These are phyloP conservation scores for Drosophila kanapiae DNA, from an alignment of 1,140 invertebrate species.

Conservation along the genomic window DNA sequence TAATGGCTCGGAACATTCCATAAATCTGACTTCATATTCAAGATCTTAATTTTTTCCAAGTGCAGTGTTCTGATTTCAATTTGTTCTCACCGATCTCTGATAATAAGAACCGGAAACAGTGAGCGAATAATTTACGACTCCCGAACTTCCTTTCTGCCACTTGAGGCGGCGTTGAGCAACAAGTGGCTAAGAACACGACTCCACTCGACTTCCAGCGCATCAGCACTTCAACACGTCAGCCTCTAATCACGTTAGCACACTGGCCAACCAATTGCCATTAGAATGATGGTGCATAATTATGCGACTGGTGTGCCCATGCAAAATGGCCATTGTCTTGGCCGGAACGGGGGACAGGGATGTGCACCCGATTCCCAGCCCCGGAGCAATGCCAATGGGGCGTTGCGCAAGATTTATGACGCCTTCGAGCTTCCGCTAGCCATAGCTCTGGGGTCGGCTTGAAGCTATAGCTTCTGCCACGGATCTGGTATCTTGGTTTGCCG, in stretches of 20 bases:
- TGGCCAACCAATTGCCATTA: constrained; percentile 71
- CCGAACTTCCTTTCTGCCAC: constrained; percentile 51
- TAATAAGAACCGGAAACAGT: constrained; percentile 66
- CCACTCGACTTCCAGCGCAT: constrained; percentile 25
- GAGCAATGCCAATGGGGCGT: constrained; percentile 66
- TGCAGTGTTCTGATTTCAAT: constrained; percentile 7
- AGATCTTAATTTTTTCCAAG: constrained; percentile 2
- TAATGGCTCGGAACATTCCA: constrained; percentile 1
- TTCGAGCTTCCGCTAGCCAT: constrained; percentile 69
- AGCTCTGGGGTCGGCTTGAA: constrained; percentile 18
- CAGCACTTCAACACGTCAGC: constrained; percentile 41
- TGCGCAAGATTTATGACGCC: constrained; percentile 80
- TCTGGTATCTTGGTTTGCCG: constrained; percentile 6
- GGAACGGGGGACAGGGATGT: constrained; percentile 34
- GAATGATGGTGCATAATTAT: constrained; percentile 71
- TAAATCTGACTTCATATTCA: neutral
- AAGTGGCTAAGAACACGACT: constrained; percentile 54
- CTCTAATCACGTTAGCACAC: constrained; percentile 77
- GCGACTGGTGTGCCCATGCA: constrained; percentile 40
- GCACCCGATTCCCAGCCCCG: constrained; percentile 45
- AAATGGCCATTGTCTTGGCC: constrained; percentile 57
- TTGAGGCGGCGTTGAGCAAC: constrained; percentile 64
- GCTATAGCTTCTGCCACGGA: constrained; percentile 33
- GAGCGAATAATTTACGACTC: constrained; percentile 65
- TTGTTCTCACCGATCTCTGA: constrained; percentile 41